Evolutionary conservation across 2,888 invertebrate species (phyloP).

Genomic region (Rutpela maculata): DNA sequence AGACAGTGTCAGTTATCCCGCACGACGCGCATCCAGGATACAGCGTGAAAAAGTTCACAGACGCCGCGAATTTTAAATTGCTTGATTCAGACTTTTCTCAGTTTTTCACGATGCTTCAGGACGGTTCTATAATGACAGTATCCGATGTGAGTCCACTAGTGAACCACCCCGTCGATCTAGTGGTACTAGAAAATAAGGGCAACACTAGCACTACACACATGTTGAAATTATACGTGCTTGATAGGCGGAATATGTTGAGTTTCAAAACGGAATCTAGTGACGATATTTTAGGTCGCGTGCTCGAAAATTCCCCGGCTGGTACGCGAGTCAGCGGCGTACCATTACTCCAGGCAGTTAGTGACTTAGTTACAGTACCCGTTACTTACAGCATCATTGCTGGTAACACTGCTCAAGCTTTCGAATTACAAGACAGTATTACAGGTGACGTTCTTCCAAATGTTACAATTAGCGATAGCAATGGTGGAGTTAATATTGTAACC

Average conservation of each 20-base stretch:
- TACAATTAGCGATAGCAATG: constrained; percentile 74
- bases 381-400: constrained; percentile 88
- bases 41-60: constrained; percentile 87
- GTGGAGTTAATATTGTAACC: constrained; percentile 86
- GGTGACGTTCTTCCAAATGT: constrained; percentile 74
- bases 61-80: constrained; percentile 78
- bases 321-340: constrained; percentile 84
- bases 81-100: constrained; percentile 88
- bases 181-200: constrained; percentile 87
- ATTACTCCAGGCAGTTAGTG: constrained; percentile 82
- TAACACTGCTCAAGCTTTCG: constrained; percentile 84
- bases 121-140: constrained; percentile 94
- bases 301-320: constrained; percentile 86
- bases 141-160: constrained; percentile 88
- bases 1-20: constrained; percentile 82
- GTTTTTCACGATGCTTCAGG: constrained; percentile 90
- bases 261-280: constrained; percentile 81
- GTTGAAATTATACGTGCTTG: constrained; percentile 88
- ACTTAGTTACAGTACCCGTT: constrained; percentile 81
- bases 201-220: constrained; percentile 88
- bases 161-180: constrained; percentile 87
- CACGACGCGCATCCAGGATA: constrained; percentile 94
- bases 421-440: constrained; percentile 79
- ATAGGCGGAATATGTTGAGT: constrained; percentile 87
- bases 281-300: constrained; percentile 82